Conservation (phyloP, 2,888 invertebrate species). For the Brenthis ino region DNA sequence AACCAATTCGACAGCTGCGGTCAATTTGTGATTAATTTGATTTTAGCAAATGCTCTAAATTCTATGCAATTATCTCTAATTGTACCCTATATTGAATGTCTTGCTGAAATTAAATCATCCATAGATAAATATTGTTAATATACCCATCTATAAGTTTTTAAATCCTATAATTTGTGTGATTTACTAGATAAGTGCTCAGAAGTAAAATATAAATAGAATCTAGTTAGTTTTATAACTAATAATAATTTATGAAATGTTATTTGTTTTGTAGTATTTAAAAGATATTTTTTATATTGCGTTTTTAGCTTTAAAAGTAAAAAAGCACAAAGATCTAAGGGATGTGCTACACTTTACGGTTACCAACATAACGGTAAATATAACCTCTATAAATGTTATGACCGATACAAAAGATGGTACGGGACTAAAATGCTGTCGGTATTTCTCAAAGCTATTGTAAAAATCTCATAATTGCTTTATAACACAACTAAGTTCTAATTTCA, state of each 20-base stretch:
- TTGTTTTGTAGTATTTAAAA: too few relatives aligned
- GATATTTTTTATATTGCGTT: too few relatives aligned
- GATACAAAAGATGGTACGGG: constrained; percentile 31
- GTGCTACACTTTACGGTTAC: constrained; percentile 26
- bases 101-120: neutral
- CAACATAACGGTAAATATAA: constrained; percentile 25
- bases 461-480: constrained; percentile 57
- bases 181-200: too few relatives aligned
- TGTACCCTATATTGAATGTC: constrained; percentile 5
- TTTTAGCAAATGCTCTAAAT: constrained; percentile 20
- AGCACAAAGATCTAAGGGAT: constrained; percentile 3
- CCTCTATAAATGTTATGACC: constrained; percentile 26
- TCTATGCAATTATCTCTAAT: constrained; percentile 6
- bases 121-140: neutral
- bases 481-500: constrained; percentile 7
- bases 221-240: too few relatives aligned
- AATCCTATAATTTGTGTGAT: too few relatives aligned
- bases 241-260: too few relatives aligned
- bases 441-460: constrained; percentile 62
- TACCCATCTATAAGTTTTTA: too few relatives aligned
- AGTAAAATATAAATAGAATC: too few relatives aligned
- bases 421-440: constrained; percentile 49
- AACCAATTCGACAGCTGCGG: constrained; percentile 34
- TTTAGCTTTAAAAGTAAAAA: neutral
- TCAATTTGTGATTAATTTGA: constrained; percentile 18